phyloP scores from a whole-genome alignment of 2,888 invertebrate species.

The Andricus quercusramuli region DNA sequence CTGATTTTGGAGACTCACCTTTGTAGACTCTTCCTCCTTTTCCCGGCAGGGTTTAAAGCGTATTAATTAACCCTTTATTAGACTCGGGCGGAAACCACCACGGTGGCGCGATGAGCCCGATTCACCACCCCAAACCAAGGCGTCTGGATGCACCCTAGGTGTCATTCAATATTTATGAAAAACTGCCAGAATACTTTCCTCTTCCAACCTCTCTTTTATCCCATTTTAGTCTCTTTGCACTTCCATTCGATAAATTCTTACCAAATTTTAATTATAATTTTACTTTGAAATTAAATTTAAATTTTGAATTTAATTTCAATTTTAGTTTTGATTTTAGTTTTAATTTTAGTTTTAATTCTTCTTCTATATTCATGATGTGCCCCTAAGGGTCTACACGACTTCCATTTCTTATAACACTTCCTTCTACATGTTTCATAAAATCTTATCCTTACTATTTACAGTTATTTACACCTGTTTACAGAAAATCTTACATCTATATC shows the following conservation, averaged over 20 bases:
- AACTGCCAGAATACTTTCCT: constrained; percentile 64
- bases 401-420: no score
- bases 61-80: constrained; percentile 78
- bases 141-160: constrained; percentile 64
- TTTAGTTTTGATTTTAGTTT: no score
- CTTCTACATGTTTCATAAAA: no score
- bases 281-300: no score
- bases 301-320: no score
- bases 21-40: constrained; percentile 42
- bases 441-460: no score
- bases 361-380: no score
- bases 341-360: no score
- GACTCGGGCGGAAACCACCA: constrained; percentile 73
- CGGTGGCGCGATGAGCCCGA: constrained; percentile 73
- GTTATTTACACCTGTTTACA: no score
- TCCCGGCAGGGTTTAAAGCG: constrained; percentile 71
- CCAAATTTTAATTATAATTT: neutral
- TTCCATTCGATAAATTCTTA: constrained; percentile 47
- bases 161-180: constrained; percentile 77
- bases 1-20: constrained; percentile 47
- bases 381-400: no score
- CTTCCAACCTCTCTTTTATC: constrained; percentile 53
- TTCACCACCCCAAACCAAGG: constrained; percentile 59
- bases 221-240: constrained; percentile 53
- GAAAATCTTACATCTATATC: no score